Conservation (phyloP, 1,140 invertebrate genomes). For the Philotrypesis tridentata region DNA sequence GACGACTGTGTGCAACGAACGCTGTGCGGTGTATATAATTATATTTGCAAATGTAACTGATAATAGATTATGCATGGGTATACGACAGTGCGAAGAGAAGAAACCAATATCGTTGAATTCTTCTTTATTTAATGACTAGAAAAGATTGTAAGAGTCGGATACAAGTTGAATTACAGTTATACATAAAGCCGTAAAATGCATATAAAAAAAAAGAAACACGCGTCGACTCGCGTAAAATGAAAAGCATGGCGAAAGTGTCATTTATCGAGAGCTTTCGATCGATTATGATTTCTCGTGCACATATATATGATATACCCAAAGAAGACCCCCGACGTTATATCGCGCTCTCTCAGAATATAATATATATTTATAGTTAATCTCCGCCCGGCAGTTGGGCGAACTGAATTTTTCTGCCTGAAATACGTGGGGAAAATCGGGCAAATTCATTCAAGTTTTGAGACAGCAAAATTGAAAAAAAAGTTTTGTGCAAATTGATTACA, state of each 20-base stretch:
- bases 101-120: conserved; percentile 27
- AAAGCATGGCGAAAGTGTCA: conserved; percentile 21
- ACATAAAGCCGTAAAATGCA: conserved; percentile 11
- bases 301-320: conserved; percentile 17
- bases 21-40: no score
- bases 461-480: no score
- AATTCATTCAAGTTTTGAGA: no score
- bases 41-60: no score
- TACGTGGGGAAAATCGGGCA: no score
- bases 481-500: no score
- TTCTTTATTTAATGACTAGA: conserved; percentile 36
- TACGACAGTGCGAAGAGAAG: neutral
- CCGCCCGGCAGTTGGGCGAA: no score
- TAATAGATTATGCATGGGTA: no score
- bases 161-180: conserved; percentile 2
- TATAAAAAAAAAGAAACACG: neutral
- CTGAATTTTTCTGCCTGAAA: no score
- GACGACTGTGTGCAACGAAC: conserved; percentile 46
- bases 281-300: conserved; percentile 11
- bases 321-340: neutral
- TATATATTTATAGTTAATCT: no score
- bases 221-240: neutral
- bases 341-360: no score
- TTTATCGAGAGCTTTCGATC: conserved; percentile 36
- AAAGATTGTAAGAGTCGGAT: conserved; percentile 23